These are phyloP conservation scores for Blennius ocellaris DNA, from an alignment of 2,113 vertebrate genomes.

Conservation along the genomic window DNA sequence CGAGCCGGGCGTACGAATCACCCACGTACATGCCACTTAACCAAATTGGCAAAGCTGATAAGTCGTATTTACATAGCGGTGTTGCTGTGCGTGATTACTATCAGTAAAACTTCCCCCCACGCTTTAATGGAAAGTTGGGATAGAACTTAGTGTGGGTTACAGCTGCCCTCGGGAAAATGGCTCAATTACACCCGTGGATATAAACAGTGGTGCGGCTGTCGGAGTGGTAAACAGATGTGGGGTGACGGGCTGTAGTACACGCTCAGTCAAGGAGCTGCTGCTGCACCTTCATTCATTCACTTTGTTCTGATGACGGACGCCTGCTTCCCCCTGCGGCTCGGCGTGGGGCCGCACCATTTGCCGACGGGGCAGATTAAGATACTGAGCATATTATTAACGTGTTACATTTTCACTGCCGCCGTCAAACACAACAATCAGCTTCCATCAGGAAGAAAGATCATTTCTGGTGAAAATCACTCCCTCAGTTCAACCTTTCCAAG, in stretches of 20 bases:
- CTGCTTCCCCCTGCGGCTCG: constrained; percentile 28
- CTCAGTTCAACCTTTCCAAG: too few relatives aligned
- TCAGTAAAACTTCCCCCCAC: constrained; percentile 62
- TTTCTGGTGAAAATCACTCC: too few relatives aligned
- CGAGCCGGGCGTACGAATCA: constrained; percentile 59
- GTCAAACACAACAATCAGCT: constrained; percentile 46
- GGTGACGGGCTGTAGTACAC: constrained; percentile 54
- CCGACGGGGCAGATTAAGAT: constrained; percentile 67
- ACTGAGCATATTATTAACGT: constrained; percentile 44
- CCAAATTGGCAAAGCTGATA: constrained; percentile 78
- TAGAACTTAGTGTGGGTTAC: constrained; percentile 68
- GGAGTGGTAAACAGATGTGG: constrained; percentile 72
- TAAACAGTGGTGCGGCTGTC: constrained; percentile 62
- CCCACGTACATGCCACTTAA: constrained; percentile 76
- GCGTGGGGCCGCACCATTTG: constrained; percentile 51
- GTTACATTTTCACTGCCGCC: constrained; percentile 18
- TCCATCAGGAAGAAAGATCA: too few relatives aligned
- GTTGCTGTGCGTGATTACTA: constrained; percentile 68
- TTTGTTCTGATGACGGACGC: constrained; percentile 58
- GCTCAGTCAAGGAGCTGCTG: constrained; percentile 68
- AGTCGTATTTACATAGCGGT: constrained; percentile 77
- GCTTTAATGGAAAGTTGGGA: constrained; percentile 74
- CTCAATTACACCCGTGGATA: constrained; percentile 71
- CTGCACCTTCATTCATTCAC: constrained; percentile 61
- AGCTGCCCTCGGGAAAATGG: constrained; percentile 66